Evolutionary conservation across 2,113 vertebrate species (phyloP), one percentile per base, ranked within the genome.

Genomic region (Brachyhypopomus gauderio): DNA sequence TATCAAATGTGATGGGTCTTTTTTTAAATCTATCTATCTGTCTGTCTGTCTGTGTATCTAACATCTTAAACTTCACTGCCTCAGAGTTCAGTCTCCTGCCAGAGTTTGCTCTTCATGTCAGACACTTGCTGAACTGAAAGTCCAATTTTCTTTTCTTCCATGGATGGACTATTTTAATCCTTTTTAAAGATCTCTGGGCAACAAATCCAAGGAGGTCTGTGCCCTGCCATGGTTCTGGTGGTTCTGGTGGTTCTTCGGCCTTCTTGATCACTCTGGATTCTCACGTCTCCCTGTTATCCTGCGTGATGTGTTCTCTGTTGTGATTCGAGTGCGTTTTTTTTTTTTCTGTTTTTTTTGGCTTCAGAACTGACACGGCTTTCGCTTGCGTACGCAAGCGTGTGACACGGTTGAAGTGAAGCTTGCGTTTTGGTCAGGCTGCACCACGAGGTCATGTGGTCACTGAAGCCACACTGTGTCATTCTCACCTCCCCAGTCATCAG

Each of bases 301-400:
- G 70, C 62, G 3, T 86, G 52, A 63, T 69, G 41, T 77, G 80
- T 52, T 30, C 41, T 52, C 75, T 85, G 34, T 77, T 84, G 75
- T 81, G 19, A 75, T 84, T 72, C 58, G 74, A 66, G 81, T 85
- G 77, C 84, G 30, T 76, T 78, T 66, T 75, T 45, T 17, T 81
- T 75, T 63, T 79, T 85, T 48, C 80, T 84, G 81, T 78, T 85
- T 86, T 86, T 88, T 82, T 72, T 83, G 86, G 86, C 87, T 83
- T 78, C 77, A 89, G 86, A 91, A 89, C 76, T 88, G 86, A 80
- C 89, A 85, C 82, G 89, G 85, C 79, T 85, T 86, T 83, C 27
- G 25, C 58, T 56, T 73, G 75, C 71, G 77, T 34, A 74, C 52
- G 72, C 2, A 36, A 82, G 52, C 73, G 52, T 25, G 6, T 45